Evolutionary conservation across 2,888 invertebrate species (phyloP), one percentile per base, ranked within the genome.

Genomic region (Mechanitis mazaeus): DNA sequence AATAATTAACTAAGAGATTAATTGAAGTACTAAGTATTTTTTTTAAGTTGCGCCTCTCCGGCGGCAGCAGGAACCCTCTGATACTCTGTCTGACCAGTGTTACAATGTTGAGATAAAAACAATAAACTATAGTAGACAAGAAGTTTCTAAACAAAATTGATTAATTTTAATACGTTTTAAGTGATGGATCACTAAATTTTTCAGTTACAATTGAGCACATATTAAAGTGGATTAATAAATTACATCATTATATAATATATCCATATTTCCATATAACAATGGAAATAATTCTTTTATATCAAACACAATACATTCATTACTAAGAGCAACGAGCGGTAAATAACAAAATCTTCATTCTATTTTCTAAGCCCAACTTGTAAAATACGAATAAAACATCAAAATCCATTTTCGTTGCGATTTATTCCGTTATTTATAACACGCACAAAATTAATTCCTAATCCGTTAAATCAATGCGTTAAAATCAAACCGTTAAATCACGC

Each of bases 371-470:
- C 62, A 55, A 63, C 61, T 55, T 54, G 35, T 3, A 6, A 6
- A 62, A 61, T 61, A 56, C 47, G 66, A 67, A 61, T 53, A 65
- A 64, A 64, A 62, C 58, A 53, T 58, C 33, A 50, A 61, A 64
- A 67, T 56, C 45, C 61, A 59, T 62, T 65, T 11, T 9, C 42
- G 42, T 42, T 67, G 68, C 65, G 58, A 58, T 63, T 53, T 54
- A 56, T 65, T 58, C 70, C 68, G 72, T 70, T 71, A 70, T 61
- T 61, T 59, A 66, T 64, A 68, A 61, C 64, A 59, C 78, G 75
- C 76, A 77, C 76, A 76, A 80, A 80, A 72, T 74, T 68, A 62
- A 71, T 73, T 71, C 76, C 75, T 70, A 77, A 71, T 67, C 67
- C 65, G 70, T 74, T 64, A 57, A 60, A 46, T 71, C 64, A 73